Conservation (phyloP, 2,888 invertebrate genomes). For the Lepeophtheirus nordmannii region DNA sequence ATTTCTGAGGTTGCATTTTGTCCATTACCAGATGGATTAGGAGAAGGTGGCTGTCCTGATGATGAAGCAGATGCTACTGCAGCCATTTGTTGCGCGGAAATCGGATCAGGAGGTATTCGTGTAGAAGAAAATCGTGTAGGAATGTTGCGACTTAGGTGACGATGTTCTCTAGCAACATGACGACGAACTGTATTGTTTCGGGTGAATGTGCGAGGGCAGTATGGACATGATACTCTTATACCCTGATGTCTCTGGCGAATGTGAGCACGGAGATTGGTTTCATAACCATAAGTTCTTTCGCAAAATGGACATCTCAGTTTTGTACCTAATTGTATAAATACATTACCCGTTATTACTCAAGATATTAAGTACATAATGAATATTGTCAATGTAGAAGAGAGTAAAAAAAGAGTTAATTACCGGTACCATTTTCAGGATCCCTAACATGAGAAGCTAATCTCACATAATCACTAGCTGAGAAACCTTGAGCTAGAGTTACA, state of each 20-base stretch:
- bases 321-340: conserved; percentile 46
- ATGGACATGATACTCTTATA: conserved; percentile 76
- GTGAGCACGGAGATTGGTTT: conserved; percentile 78
- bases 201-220: conserved; percentile 75
- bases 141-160: conserved; percentile 32
- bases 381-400: not conserved
- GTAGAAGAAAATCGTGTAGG: conserved; percentile 22
- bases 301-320: conserved; percentile 83
- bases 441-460: conserved; percentile 18
- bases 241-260: conserved; percentile 81
- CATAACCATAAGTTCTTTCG: conserved; percentile 78
- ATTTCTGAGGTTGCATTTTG: not conserved
- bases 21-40: not conserved
- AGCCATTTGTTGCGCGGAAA: conserved; percentile 10
- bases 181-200: conserved; percentile 79
- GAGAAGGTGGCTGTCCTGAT: not conserved
- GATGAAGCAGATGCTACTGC: not conserved
- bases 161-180: conserved; percentile 73
- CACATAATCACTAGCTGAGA: conserved; percentile 21
- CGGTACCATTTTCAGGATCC: conserved; percentile 18
- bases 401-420: not conserved
- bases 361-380: not conserved
- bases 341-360: not conserved
- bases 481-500: conserved; percentile 8
- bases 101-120: conserved; percentile 21